phyloP scores from a whole-genome alignment of 2,797 vertebrate genomes.

The Hydrophis major region DNA sequence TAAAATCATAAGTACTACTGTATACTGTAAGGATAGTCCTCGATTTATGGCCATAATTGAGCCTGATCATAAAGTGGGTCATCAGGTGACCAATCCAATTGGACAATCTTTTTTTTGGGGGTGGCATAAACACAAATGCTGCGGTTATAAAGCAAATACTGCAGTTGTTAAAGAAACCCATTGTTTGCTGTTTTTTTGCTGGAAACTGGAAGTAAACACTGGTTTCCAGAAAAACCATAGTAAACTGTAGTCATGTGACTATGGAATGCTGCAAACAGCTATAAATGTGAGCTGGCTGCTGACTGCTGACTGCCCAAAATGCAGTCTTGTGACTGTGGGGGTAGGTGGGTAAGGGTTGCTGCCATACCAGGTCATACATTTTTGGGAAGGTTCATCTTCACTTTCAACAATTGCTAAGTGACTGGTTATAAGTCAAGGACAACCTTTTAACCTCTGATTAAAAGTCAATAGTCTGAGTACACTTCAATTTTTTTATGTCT shows the following conservation, averaged over 20 bases:
- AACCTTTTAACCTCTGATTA: background rate
- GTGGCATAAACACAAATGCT: background rate
- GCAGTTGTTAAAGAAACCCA: background rate
- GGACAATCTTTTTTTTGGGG: background rate
- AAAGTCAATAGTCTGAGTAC: background rate
- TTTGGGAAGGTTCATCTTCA: background rate
- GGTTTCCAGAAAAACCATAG: background rate
- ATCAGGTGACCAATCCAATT: background rate
- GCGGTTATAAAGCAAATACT: background rate
- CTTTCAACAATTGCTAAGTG: background rate
- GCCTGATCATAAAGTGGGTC: background rate
- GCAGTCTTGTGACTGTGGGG: background rate
- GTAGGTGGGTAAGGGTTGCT: background rate
- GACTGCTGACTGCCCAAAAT: background rate
- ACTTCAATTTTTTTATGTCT: background rate
- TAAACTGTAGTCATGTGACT: background rate
- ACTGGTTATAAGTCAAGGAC: background rate
- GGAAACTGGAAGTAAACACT: background rate
- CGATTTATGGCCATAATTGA: background rate
- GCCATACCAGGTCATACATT: background rate
- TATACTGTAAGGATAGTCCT: background rate
- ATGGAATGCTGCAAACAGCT: background rate
- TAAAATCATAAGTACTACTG: background rate
- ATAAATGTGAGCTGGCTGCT: background rate
- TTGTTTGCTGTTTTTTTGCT: background rate